These are phyloP conservation scores for Galbula dea DNA, from an alignment of 2,113 vertebrate species.

Conservation along the genomic window DNA sequence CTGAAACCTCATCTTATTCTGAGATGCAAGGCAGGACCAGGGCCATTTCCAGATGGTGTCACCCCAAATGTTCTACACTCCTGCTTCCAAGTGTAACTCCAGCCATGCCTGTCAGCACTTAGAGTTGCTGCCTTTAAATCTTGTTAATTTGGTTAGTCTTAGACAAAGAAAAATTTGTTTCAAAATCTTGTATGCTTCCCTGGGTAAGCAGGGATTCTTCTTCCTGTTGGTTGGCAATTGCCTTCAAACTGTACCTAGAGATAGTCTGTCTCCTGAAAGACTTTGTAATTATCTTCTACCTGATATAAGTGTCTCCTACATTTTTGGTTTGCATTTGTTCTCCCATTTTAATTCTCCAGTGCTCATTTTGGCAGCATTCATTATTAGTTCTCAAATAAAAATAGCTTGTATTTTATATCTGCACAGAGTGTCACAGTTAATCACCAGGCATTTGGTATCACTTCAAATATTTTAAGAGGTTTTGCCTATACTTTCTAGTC, in stretches of 20 bases:
- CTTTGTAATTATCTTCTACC: background rate
- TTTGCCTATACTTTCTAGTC: background rate
- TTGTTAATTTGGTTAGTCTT: background rate
- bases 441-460: background rate
- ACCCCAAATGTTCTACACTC: background rate
- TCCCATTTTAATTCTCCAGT: background rate
- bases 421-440: slow-evolving; percentile 17
- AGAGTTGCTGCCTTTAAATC: background rate
- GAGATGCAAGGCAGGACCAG: background rate
- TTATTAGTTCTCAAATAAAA: slow-evolving; percentile 46
- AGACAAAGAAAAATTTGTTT: background rate
- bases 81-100: background rate
- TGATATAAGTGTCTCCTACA: background rate
- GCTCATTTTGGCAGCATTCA: background rate
- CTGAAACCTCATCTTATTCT: background rate
- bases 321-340: background rate
- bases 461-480: background rate
- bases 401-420: slow-evolving; percentile 12
- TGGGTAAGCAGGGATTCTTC: background rate
- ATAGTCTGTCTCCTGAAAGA: background rate
- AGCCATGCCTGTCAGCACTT: background rate
- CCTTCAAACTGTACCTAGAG: background rate
- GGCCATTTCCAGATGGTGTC: background rate
- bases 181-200: background rate
- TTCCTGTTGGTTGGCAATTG: background rate